These are phyloP conservation scores for Parazoanthus swiftii DNA, from an alignment of 92 coral and sea anemone genomes.

Conservation along the genomic window DNA sequence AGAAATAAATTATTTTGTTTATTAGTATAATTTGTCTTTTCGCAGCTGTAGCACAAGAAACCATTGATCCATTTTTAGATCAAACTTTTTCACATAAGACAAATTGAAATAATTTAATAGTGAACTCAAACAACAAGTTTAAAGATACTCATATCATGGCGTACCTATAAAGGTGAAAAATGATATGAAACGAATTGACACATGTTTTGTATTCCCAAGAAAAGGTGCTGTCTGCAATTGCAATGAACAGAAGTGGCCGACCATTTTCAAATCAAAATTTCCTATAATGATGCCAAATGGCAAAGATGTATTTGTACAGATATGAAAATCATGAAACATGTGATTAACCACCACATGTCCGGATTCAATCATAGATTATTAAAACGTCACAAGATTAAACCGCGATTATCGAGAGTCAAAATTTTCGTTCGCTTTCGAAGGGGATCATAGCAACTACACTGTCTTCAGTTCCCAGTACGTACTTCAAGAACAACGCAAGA, in stretches of 20 bases:
- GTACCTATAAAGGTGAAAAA: neutral
- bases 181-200: neutral
- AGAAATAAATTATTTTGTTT: neutral
- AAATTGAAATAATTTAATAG: too few relatives aligned
- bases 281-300: slow-evolving; percentile 14
- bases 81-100: neutral
- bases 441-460: neutral
- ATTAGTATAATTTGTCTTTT: neutral
- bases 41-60: neutral
- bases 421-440: neutral
- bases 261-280: neutral
- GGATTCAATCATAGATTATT: neutral
- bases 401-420: neutral
- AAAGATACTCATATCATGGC: neutral
- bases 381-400: neutral
- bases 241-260: neutral
- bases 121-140: neutral
- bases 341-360: slow-evolving; percentile 19
- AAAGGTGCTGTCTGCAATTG: neutral
- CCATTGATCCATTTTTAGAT: neutral
- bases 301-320: slow-evolving; percentile 2
- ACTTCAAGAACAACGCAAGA: neutral
- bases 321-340: slow-evolving; percentile 5
- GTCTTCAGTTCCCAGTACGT: too few relatives aligned
- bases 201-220: neutral